A percentile compares a stretch with the other conserved stretches of the same genome.
Conservation (phyloP, 2,113 vertebrate species). For the Sphaerodactylus townsendi region DNA sequence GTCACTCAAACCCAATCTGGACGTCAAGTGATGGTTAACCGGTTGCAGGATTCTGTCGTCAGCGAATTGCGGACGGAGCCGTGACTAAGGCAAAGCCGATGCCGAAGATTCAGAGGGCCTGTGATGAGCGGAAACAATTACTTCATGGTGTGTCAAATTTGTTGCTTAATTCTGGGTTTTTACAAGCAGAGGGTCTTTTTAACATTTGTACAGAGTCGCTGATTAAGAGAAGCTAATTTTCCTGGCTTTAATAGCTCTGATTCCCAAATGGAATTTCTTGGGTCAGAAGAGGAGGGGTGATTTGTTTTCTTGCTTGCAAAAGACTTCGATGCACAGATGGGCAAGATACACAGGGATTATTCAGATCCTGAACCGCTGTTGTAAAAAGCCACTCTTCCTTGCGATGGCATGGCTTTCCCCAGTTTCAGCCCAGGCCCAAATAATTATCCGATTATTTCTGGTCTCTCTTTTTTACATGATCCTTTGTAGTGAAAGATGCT, state of each 20-base stretch:
- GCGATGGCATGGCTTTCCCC: accelerated
- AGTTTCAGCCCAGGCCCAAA: background rate
- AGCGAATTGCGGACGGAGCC: background rate
- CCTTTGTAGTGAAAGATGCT: background rate
- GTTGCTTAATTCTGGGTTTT: constrained; percentile 51
- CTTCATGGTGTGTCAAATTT: constrained; percentile 24
- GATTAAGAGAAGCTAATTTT: background rate
- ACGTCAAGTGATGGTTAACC: constrained; percentile 2
- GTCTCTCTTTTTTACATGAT: background rate
- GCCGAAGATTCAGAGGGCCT: accelerated
- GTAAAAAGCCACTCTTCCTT: accelerated
- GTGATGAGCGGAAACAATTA: constrained; percentile 27
- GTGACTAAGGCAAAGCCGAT: constrained; percentile 6
- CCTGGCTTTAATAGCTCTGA: constrained; percentile 29
- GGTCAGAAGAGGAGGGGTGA: background rate
- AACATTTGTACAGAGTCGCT: background rate
- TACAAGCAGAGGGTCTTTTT: constrained; percentile 18
- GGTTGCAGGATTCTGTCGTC: background rate
- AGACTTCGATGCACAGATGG: background rate
- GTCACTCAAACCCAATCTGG: background rate
- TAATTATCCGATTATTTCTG: background rate
- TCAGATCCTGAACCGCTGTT: background rate
- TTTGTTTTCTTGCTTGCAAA: background rate
- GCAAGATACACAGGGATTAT: accelerated
- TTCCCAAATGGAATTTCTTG: background rate